These are phyloP conservation scores for Epicauta chinensis DNA, from an alignment of 1,140 invertebrate species.

Conservation along the genomic window DNA sequence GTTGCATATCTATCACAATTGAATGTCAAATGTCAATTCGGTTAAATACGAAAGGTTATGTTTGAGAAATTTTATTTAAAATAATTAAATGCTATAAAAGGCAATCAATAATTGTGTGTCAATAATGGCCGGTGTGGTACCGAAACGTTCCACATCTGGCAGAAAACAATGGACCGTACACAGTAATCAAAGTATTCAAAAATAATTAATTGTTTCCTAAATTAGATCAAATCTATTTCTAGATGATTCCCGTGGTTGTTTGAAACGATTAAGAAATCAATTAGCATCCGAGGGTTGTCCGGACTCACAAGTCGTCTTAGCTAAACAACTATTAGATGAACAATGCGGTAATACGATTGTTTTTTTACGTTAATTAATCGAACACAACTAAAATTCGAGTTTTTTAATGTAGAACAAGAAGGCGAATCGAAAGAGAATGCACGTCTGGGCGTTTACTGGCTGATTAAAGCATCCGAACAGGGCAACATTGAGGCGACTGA, in stretches of 20 bases:
- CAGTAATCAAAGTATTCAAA: constrained; percentile 29
- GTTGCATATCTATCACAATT: no score
- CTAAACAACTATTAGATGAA: constrained; percentile 66
- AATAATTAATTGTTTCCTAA: constrained; percentile 2
- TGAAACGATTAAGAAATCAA: constrained; percentile 60
- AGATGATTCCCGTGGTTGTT: constrained; percentile 61
- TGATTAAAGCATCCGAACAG: constrained; percentile 83
- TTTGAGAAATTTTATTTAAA: no score
- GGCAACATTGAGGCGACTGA: constrained; percentile 80
- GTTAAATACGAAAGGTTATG: no score
- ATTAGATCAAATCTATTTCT: constrained; percentile 25
- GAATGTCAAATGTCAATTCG: no score
- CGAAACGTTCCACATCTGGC: constrained; percentile 37
- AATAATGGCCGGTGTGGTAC: constrained; percentile 39
- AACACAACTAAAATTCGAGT: constrained; percentile 1
- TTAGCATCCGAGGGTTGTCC: constrained; percentile 74
- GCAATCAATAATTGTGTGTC: no score
- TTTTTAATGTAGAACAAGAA: constrained; percentile 44
- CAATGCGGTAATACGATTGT: constrained; percentile 53
- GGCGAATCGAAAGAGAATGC: constrained; percentile 57
- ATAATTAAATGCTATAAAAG: no score
- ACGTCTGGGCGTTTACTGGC: constrained; percentile 73
- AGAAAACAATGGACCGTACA: constrained; percentile 41
- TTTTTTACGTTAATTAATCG: background rate
- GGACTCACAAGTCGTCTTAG: constrained; percentile 71